Conservation (phyloP, 1,140 invertebrate species). For the Tetramorium simillimum region DNA sequence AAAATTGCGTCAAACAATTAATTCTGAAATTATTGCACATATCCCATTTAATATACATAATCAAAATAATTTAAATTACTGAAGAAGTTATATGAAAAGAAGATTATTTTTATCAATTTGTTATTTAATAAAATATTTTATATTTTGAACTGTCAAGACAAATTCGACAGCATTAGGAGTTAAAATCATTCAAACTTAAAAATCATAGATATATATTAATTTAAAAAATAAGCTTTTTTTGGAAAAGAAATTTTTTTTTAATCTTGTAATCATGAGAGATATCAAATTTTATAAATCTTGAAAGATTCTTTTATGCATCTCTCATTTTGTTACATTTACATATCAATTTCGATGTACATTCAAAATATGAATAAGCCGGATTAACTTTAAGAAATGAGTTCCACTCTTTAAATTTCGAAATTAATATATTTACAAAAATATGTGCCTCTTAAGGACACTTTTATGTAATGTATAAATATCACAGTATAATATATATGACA, state of each 20-base stretch:
- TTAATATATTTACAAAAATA: neutral
- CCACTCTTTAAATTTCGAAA: neutral
- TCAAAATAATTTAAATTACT: neutral
- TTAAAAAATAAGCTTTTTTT: neutral
- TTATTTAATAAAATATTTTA: neutral
- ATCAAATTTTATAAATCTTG: neutral
- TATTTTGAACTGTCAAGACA: neutral
- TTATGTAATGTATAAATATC: conserved; percentile 2
- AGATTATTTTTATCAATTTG: neutral
- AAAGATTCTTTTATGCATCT: neutral
- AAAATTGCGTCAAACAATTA: neutral
- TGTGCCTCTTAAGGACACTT: neutral
- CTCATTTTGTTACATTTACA: neutral
- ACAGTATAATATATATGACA: neutral
- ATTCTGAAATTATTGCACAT: neutral
- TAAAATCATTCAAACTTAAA: neutral
- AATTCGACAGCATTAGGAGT: neutral
- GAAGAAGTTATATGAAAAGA: neutral
- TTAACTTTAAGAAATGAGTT: neutral
- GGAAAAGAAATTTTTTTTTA: neutral
- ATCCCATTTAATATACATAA: neutral
- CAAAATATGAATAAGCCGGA: neutral
- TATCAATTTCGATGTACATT: neutral
- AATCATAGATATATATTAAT: neutral
- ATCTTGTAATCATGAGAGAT: neutral